Conservation (phyloP, 2,113 vertebrate genomes). For the Epinephelus cyanopodus region DNA sequence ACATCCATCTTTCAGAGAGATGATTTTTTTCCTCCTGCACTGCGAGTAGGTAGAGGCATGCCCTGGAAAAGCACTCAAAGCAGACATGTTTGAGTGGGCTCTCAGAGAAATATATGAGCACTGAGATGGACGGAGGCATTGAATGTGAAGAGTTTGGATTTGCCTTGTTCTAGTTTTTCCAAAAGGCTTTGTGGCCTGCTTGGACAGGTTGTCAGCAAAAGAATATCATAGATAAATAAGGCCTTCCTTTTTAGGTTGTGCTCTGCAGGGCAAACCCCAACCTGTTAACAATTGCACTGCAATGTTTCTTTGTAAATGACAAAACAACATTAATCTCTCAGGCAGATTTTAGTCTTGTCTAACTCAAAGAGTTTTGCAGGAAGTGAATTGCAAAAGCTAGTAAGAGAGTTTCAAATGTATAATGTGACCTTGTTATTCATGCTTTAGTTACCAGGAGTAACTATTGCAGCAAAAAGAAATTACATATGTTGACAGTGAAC, state of each 20-base stretch:
- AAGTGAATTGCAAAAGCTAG: not conserved
- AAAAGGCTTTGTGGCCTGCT: conserved; percentile 27
- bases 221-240: conserved; percentile 26
- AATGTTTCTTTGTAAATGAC: conserved; percentile 18
- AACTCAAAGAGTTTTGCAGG: not conserved
- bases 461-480: not conserved
- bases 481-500: not conserved
- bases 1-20: conserved; percentile 29
- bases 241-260: conserved; percentile 18
- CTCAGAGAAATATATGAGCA: conserved; percentile 51
- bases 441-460: not conserved
- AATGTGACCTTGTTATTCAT: not conserved
- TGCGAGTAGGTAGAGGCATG: conserved; percentile 40
- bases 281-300: conserved; percentile 1
- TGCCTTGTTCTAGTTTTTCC: conserved; percentile 19
- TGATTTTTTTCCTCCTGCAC: not conserved
- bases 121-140: conserved; percentile 34
- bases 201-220: conserved; percentile 45
- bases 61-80: conserved; percentile 51
- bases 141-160: conserved; percentile 21
- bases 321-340: conserved; percentile 2
- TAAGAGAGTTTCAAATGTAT: not conserved
- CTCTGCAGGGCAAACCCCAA: conserved; percentile 5
- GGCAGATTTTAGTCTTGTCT: not conserved
- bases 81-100: conserved; percentile 54